These are phyloP conservation scores for Oasisia sp. DNA, from an alignment of 2,888 invertebrate species.

Conservation along the genomic window DNA sequence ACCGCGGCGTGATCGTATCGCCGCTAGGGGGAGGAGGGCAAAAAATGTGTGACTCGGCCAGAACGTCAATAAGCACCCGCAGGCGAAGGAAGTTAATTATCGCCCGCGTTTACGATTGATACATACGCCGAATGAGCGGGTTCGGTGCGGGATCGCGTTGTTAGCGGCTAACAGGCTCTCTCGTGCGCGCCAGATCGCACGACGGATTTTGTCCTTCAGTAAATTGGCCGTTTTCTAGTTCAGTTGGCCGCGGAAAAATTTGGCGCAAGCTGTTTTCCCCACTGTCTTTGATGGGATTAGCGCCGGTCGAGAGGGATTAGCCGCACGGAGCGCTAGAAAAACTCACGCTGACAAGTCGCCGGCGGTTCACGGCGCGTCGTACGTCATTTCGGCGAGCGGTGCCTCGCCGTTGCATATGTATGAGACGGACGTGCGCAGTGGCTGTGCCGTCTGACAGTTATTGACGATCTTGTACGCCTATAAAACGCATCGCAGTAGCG, in stretches of 20 bases:
- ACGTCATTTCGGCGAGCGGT: not conserved
- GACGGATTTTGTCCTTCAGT: not conserved
- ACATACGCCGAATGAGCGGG: not conserved
- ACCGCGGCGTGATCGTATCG: not conserved
- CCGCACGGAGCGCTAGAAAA: not conserved
- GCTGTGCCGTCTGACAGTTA: not conserved
- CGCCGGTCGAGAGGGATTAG: not conserved
- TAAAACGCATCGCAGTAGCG: not conserved
- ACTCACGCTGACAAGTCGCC: not conserved
- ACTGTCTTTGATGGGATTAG: slow-evolving; percentile 1
- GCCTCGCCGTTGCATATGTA: not conserved
- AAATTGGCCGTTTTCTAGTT: not conserved
- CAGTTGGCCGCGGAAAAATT: not conserved
- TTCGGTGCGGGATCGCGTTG: not conserved
- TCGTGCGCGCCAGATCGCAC: not conserved
- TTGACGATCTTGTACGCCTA: not conserved
- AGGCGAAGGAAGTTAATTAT: slow-evolving; percentile 1
- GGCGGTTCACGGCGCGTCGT: not conserved
- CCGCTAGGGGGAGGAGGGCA: not conserved
- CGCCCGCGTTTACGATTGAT: not conserved
- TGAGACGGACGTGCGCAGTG: not conserved
- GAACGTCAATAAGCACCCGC: slow-evolving; percentile 4
- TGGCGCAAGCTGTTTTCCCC: slow-evolving; percentile 12
- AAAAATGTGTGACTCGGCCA: not conserved
- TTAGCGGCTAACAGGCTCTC: not conserved